phyloP scores from a whole-genome alignment of 2,888 invertebrate genomes.

The Coecobrya sp. region DNA sequence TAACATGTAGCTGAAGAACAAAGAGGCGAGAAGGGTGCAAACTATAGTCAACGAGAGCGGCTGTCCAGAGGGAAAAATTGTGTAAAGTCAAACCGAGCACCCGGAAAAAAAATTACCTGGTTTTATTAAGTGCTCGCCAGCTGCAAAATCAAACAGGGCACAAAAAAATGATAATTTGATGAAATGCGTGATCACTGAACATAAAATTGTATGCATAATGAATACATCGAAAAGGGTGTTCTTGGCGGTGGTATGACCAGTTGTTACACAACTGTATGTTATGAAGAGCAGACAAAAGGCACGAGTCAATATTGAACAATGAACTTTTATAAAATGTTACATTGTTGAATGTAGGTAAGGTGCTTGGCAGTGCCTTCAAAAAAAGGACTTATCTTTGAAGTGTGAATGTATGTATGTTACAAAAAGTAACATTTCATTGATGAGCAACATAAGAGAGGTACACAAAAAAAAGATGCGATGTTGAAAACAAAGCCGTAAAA shows the following conservation, averaged over 20 bases:
- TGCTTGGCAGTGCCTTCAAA: not conserved
- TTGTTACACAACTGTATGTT: too few relatives aligned
- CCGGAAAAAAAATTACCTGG: conserved; percentile 42
- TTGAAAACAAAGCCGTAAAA: too few relatives aligned
- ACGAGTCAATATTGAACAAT: conserved; percentile 61
- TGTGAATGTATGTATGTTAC: not conserved
- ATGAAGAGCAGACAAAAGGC: too few relatives aligned
- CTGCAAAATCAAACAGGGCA: conserved; percentile 51
- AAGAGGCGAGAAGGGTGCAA: conserved; percentile 41
- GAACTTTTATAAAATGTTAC: not conserved
- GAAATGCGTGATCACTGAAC: too few relatives aligned
- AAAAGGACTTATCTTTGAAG: conserved; percentile 13
- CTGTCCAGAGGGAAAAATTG: conserved; percentile 19
- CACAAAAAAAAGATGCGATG: too few relatives aligned
- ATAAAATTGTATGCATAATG: conserved; percentile 44
- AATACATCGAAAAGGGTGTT: conserved; percentile 53
- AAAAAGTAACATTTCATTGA: too few relatives aligned
- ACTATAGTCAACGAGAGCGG: conserved; percentile 1
- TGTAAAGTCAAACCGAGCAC: conserved; percentile 3
- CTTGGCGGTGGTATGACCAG: conserved; percentile 53
- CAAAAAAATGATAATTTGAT: conserved; percentile 40
- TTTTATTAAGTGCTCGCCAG: conserved; percentile 50
- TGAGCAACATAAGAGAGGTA: conserved; percentile 1
- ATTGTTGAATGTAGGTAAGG: conserved; percentile 30
- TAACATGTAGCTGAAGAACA: conserved; percentile 31